phyloP scores from a whole-genome alignment of 2,888 invertebrate species.

The Andrena fulva region DNA sequence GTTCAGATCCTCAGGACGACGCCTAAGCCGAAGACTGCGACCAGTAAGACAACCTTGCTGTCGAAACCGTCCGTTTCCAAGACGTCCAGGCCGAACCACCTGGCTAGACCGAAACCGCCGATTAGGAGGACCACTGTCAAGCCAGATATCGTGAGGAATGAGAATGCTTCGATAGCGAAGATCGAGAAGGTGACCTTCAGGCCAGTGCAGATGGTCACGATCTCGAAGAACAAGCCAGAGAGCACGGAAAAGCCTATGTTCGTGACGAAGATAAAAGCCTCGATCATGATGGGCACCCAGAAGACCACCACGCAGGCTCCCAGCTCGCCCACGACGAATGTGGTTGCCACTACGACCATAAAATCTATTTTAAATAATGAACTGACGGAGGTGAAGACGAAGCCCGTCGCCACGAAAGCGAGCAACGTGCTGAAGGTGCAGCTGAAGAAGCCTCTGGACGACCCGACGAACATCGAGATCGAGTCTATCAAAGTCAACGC shows the following conservation, averaged over 20 bases:
- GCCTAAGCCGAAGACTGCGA: conserved; percentile 54
- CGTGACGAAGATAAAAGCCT: conserved; percentile 88
- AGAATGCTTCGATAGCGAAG: conserved; percentile 72
- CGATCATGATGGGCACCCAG: conserved; percentile 86
- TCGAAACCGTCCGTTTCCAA: conserved; percentile 45
- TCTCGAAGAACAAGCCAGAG: conserved; percentile 70
- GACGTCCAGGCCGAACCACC: conserved; percentile 41
- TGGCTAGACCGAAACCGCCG: conserved; percentile 50
- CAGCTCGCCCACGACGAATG: conserved; percentile 71
- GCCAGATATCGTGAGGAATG: conserved; percentile 63
- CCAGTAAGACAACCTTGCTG: conserved; percentile 39
- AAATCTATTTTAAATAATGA: conserved; percentile 47
- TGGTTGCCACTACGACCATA: conserved; percentile 15
- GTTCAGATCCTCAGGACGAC: conserved; percentile 53
- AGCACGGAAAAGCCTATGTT: conserved; percentile 78
- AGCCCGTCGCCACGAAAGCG: conserved; percentile 69
- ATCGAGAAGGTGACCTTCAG: conserved; percentile 82
- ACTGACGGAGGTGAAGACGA: conserved; percentile 63
- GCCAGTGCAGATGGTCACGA: conserved; percentile 76
- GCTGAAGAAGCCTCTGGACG: conserved; percentile 76
- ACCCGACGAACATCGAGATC: conserved; percentile 75
- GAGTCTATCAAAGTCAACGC: conserved; percentile 77
- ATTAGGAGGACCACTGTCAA: conserved; percentile 61
- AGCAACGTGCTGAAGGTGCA: conserved; percentile 79
- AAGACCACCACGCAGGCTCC: conserved; percentile 85